Evolutionary conservation across 2,888 invertebrate species (phyloP), one percentile per base, ranked within the genome.

Genomic region (Torymus tubicola): DNA sequence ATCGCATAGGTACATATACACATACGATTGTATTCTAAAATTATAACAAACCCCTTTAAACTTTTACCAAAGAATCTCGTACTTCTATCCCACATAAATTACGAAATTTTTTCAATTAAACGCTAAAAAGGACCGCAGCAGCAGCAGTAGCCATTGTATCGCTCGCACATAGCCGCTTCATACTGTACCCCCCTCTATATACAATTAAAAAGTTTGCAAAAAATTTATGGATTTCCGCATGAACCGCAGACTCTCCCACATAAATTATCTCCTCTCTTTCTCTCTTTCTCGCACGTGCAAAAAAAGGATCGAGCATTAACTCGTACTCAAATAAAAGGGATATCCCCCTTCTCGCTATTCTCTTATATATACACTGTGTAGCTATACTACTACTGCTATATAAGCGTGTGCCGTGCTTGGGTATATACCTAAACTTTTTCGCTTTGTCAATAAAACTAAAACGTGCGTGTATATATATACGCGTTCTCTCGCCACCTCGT

Each of bases 391-490:
- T 42, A 8, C 31, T 31, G 31, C 18, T 70, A 11, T 18, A 16
- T 70, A 11, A n/a, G 14, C 58, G 21, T 55, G 31, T n/a, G 42
- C 52, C 55, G 10, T n/a, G 18, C 11, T 50, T 10, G 58, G 52
- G n/a, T n/a, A n/a, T n/a, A n/a, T 42, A 18, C 53, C 74, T 73
- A 80, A 82, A 80, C 80, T 82, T 82, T 82, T 76, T 70, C 80
- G 70, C 80, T 77, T 80, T 80, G 82, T 80, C 82, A 80, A 82
- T 82, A 80, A 82, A 82, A 77, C 60, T 74, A 80, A 82, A 82
- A 74, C 72, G 76, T 67, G 61, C 71, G 75, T 67, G 69, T 75
- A n/a, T n/a, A n/a, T n/a, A n/a, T n/a, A n/a, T n/a, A n/a, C n/a
- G 74, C 60, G 55, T 16, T n/a, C 1, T 3, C 67, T 61, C 21